Base-by-base conservation (phyloP, 2,888 invertebrate species). In the Antitype chi region DNA sequence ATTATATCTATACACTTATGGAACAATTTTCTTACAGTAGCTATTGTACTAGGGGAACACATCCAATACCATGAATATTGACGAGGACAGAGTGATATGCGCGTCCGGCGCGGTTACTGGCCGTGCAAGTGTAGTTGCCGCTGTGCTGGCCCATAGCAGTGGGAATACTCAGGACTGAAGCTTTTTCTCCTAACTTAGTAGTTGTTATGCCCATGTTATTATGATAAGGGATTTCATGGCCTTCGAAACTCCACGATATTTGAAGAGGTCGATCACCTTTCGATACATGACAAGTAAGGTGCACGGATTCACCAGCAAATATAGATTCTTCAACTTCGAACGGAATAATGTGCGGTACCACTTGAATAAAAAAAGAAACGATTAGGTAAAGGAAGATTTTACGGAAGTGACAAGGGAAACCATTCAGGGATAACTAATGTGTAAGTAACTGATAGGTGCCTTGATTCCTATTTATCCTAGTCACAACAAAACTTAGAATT, bases 211-310 rank as follows among this genome's bases (percentile, higher is more conserved):
- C 97, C 94, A 94, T 95, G 87, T 94, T 96, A 91, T 95, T 95
- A 86, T 95, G 95, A 92, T 94, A 97, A 89, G 97, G 96, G 92
- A 98, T 97, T 78, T 97, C 97, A 82, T 96, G 95, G 90, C 97
- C 97, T 91, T 98, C 97, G 92, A 98, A 97, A 89, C 96, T 97
- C 98, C 98, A 98, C 68, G 96, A 95, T 87, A 98, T 97, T 90
- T 97, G 97, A 87, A 98, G 95, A 66, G 98, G 98, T 72, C 97
- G 95, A 94, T 98, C 98, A 84, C 98, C 98, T 92, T 98, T 97
- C 70, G 97, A 97, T 75, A 97, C 97, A 88, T 97, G 97, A 92
- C 98, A 98, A 84, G 97, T 97, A 74, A 98, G 95, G 85, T 97
- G 97, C 77, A 97, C 97, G 83, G 97, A 97, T 92, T 98, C 98